phyloP scores from a whole-genome alignment of 2,113 vertebrate genomes.

The Corydoras sp. region DNA sequence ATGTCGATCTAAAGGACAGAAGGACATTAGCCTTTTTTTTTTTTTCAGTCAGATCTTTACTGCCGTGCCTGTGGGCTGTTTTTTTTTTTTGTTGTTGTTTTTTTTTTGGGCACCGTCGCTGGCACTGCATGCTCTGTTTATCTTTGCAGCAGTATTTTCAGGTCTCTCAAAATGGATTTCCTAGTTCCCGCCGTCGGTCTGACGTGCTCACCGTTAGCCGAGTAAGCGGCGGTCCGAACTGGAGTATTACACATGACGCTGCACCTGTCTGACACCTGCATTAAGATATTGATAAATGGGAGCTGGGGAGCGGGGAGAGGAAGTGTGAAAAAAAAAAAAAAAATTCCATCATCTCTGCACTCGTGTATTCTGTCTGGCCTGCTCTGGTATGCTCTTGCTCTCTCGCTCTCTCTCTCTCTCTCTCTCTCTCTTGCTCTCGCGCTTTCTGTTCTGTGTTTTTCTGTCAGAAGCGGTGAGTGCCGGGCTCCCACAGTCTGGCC shows the following conservation, averaged over 20 bases:
- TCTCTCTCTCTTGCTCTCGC: constrained; percentile 41
- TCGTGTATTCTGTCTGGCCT: constrained; percentile 10
- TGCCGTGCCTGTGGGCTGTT: constrained; percentile 25
- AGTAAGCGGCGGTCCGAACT: constrained; percentile 2
- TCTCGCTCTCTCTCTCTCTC: constrained; percentile 34
- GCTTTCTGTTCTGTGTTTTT: constrained; percentile 43
- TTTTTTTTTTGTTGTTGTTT: constrained; percentile 12
- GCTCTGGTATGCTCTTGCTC: neutral
- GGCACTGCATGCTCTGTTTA: neutral
- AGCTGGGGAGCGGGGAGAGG: constrained; percentile 44
- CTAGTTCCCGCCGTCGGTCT: constrained; percentile 25
- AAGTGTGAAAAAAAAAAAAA: neutral
- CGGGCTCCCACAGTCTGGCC: constrained; percentile 64
- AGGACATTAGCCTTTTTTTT: constrained; percentile 6
- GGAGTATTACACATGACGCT: constrained; percentile 8
- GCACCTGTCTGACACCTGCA: constrained; percentile 32
- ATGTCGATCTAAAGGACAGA: neutral
- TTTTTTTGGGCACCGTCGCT: neutral
- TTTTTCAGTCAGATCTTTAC: constrained; percentile 12
- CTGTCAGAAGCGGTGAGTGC: constrained; percentile 38
- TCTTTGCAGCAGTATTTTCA: constrained; percentile 19
- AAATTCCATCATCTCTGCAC: constrained; percentile 18
- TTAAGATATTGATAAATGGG: constrained; percentile 49
- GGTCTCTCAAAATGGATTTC: constrained; percentile 19
- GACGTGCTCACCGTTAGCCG: neutral